Evolutionary conservation across 2,113 vertebrate species (phyloP), one percentile per base, ranked within the genome.

Genomic region (Numida meleagris): DNA sequence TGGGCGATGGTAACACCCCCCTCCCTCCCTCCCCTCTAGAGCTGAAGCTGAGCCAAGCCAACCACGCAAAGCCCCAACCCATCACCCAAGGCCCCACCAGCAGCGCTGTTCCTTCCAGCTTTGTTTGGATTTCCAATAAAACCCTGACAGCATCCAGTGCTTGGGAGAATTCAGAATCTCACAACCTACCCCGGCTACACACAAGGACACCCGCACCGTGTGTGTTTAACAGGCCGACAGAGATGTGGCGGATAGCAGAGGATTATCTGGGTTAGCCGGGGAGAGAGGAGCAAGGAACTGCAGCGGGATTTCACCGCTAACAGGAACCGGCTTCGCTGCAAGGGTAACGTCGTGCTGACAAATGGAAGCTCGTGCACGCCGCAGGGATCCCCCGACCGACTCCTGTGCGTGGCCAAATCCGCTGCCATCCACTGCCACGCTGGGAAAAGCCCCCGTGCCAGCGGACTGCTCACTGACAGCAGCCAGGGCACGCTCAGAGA

Each of bases 211-310:
- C 48, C 77, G 79, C 86, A 94, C 48, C 2, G 0, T 63, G 71
- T 92, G 78, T 80, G 72, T 82, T 94, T 91, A 91, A 88, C 18
- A 82, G 91, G 79, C 62, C 82, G 90, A 33, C 78, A 34, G 89
- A 93, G 86, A 91, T 87, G 67, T 74, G 78, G 86, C 91, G 79
- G 94, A 94, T 82, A 95, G 89, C 77, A 92, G 71, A 95, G 93
- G 93, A 94, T 96, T 93, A 94, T 91, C 89, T 94, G 91, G 87
- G 93, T 92, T 92, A 94, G 89, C 68, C 33, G 5, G 9, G 88
- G 83, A 75, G 77, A 93, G 86, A 75, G 86, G 83, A 58, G 94
- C 40, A 34, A 82, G 80, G 88, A 92, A 86, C 89, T 66, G 86
- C 6, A 0, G 62, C 79, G 91, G 84, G 94, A 91, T 84, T 84